Base-by-base conservation (phyloP, 1,140 invertebrate species). In the Probaryconus sp. region DNA sequence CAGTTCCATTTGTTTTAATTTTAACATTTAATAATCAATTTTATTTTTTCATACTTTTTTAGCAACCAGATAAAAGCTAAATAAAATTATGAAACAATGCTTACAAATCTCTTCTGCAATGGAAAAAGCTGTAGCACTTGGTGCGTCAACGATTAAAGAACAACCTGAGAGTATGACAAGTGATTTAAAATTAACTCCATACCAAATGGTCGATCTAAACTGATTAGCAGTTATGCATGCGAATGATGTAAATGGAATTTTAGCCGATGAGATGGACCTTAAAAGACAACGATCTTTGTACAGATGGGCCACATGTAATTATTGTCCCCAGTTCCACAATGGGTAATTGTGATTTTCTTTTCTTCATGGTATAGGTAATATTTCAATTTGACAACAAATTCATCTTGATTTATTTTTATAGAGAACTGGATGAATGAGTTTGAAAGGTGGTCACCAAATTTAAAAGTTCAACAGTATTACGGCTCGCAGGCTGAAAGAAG, bases 181-280 rank as follows among this genome's bases (percentile, higher is more conserved):
- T 78, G 92, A 92, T 26, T 87, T 93, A 55, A 92, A 90, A 79
- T 88, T 98, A 67, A 93, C 96, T 3, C 91, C 92, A 10, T 98
- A 98, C 86, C 97, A 98, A 88, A 89, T 98, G 86, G 92, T 98
- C 14, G 97, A 97, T 4, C 88, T 99, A 0, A 98, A 98, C 84
- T 99, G 97, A 97, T 86, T 99, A 0, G 91, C 93, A 0, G 92
- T 98, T 1, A 92, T 99, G 89, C 94, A 98, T 80, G 90, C 92
- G 17, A 94, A 97, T 74, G 91, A 94, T 20, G 91, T 98, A 1
- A 98, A 97, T 85, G 96, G 95, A n/a, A 98, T 98, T 76, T 88
- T 99, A 47, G 97, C 96, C 0, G 94, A 95, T 82, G 94, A 95
- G 86, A 96, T 96, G 95, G 96, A 96, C 24, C 91, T 88, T 98